These are phyloP conservation scores for Iguana delicatissima DNA, from an alignment of 2,797 vertebrate species.

Conservation along the genomic window DNA sequence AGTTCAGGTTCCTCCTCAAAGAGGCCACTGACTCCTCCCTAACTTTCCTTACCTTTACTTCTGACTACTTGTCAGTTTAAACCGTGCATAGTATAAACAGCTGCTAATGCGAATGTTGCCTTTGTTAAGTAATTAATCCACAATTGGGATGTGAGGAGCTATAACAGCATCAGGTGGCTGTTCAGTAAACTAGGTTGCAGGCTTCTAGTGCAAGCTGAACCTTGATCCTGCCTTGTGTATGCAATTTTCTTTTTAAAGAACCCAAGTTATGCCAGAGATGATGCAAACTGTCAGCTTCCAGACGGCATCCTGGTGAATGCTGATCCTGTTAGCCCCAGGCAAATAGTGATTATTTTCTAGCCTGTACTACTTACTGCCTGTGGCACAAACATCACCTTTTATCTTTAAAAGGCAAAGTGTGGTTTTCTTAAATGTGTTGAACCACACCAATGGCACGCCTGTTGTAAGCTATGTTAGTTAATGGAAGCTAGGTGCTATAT, in stretches of 20 bases:
- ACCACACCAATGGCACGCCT: too few species aligned
- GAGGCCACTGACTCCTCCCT: background rate
- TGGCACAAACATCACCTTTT: too few species aligned
- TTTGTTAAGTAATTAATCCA: background rate
- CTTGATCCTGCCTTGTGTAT: background rate
- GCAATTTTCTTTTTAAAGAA: too few species aligned
- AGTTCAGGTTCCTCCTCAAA: background rate
- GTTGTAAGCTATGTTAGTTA: too few species aligned
- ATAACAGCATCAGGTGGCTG: background rate
- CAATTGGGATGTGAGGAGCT: background rate
- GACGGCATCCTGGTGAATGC: too few species aligned
- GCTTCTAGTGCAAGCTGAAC: background rate
- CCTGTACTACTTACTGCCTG: too few species aligned
- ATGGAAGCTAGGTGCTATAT: too few species aligned
- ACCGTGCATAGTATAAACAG: background rate
- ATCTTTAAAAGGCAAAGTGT: too few species aligned
- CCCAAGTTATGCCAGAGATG: background rate
- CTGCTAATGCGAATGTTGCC: background rate
- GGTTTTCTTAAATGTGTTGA: too few species aligned
- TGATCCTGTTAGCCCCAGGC: background rate
- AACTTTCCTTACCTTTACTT: background rate
- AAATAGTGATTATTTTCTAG: background rate
- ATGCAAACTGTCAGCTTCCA: background rate
- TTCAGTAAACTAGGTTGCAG: background rate
- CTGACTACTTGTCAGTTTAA: background rate